phyloP scores from a whole-genome alignment of 2,797 vertebrate genomes.

The Semaprochilodus insignis region DNA sequence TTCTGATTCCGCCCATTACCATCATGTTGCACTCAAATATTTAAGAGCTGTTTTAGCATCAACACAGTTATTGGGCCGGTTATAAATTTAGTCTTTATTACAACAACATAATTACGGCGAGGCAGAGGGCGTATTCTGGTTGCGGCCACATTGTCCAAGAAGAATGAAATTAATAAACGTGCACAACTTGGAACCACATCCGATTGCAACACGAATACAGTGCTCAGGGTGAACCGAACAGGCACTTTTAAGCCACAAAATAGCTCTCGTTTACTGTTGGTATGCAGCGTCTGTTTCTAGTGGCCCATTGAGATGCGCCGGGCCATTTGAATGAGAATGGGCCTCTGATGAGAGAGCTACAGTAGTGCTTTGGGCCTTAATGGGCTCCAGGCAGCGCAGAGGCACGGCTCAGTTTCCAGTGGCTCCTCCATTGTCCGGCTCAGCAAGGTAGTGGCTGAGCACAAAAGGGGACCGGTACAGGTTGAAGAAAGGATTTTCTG shows the following conservation, averaged over 20 bases:
- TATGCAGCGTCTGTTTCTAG: conserved; percentile 52
- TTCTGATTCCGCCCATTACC: conserved; percentile 15
- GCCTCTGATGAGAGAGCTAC: conserved; percentile 57
- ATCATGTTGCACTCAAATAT: neutral
- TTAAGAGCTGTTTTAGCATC: conserved; percentile 22
- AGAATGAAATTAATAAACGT: conserved; percentile 24
- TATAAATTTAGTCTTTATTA: conserved; percentile 30
- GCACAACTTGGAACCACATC: neutral
- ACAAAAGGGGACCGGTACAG: conserved; percentile 56
- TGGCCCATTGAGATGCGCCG: conserved; percentile 52
- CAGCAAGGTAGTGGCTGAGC: conserved; percentile 62
- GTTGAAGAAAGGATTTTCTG: conserved; percentile 61
- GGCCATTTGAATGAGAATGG: conserved; percentile 65
- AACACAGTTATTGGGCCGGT: neutral
- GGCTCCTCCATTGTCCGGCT: conserved; percentile 62
- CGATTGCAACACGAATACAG: conserved; percentile 1
- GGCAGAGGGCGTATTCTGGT: neutral
- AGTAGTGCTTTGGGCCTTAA: conserved; percentile 63
- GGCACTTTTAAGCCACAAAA: conserved; percentile 33
- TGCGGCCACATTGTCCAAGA: neutral
- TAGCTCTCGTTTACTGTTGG: conserved; percentile 48
- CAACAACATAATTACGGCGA: neutral
- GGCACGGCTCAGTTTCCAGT: conserved; percentile 63
- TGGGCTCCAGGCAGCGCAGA: conserved; percentile 57
- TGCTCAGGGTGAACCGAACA: neutral